Evolutionary conservation across 1,140 invertebrate genomes (phyloP), one percentile per base, ranked within the genome.

Genomic region (Heliconius hewitsoni): DNA sequence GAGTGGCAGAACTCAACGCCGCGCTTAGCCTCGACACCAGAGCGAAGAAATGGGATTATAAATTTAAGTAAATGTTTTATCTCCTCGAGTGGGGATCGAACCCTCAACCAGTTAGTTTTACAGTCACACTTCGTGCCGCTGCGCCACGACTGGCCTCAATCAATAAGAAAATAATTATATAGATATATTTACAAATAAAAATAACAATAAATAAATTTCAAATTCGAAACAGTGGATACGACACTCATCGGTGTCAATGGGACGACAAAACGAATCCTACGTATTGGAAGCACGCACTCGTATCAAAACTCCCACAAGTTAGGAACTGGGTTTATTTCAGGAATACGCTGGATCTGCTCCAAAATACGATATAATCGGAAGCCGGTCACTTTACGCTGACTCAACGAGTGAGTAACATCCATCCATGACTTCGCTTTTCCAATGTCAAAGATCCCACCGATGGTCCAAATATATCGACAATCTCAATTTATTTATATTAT

Each of bases 301-400:
- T 84, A 89, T 91, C 88, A 88, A 89, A 88, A 88, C 83, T 84
- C 85, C 85, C 83, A 84, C 84, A 84, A 89, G 86, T 83, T 87
- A 79, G 84, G 86, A 91, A 90, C 87, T 81, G 83, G 46, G 84
- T 87, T 91, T 93, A 93, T 94, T 94, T 94, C 88, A 87, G 90
- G 89, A 92, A 91, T 85, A 86, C 86, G 86, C 90, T 94, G 92
- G 92, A 94, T 86, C 85, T 80, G 85, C 88, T 91, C 92, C 92
- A 94, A 94, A 90, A 60, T 90, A 84, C 79, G 76, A 66, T 82
- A 82, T 84, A 87, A 90, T 89, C 86, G 86, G 85, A 90, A 85
- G 83, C 84, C 88, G 89, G 91, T 90, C 91, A 92, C 90, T 92
- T 92, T 92, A 87, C 87, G 83, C 85, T 91, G 88, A 91, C 86